Evolutionary conservation across 2,888 invertebrate genomes (phyloP), one percentile per base, ranked within the genome.

Genomic region (Epirrhoe tristata): DNA sequence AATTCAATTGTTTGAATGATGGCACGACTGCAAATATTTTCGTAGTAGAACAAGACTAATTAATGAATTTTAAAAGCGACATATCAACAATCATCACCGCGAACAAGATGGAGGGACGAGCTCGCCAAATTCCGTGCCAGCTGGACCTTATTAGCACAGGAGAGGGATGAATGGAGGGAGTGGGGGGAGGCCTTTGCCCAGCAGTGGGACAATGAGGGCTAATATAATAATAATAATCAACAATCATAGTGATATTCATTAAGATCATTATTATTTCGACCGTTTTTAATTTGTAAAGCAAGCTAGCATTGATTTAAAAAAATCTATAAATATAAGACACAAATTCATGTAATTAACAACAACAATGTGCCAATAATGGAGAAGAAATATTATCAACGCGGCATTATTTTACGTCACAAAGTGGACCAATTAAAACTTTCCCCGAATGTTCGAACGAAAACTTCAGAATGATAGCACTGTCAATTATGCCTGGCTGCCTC

Each of bases 351-450:
- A 88, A 91, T 91, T 89, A 89, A 90, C 88, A 85, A 75, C 81
- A 89, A 89, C 83, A 86, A 90, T 85, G 88, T 88, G 88, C 86
- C 88, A 91, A 91, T 90, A 90, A 91, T 90, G 86, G 86, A 79
- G 77, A 77, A 52, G 79, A 85, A 86, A 90, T 90, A 92, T 89
- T 91, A 91, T 90, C 87, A 83, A 83, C 85, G 90, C 92, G 91
- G 91, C 87, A 81, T 88, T 90, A 91, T 88, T 87, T 86, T 79
- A 87, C 86, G 86, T 89, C 88, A 90, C 91, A 91, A 91, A 91
- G 88, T 89, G 87, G 82, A 89, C 92, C 92, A 93, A 93, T 93
- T 93, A 93, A 92, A 85, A 91, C 84, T 92, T 93, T 93, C 91
- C 90, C 87, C 90, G 93, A 93, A 93, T 88, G 87, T 88, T 87